Evolutionary conservation across 2,797 vertebrate genomes (phyloP), one percentile per base, ranked within the genome.

Genomic region (Bradypus variegatus): DNA sequence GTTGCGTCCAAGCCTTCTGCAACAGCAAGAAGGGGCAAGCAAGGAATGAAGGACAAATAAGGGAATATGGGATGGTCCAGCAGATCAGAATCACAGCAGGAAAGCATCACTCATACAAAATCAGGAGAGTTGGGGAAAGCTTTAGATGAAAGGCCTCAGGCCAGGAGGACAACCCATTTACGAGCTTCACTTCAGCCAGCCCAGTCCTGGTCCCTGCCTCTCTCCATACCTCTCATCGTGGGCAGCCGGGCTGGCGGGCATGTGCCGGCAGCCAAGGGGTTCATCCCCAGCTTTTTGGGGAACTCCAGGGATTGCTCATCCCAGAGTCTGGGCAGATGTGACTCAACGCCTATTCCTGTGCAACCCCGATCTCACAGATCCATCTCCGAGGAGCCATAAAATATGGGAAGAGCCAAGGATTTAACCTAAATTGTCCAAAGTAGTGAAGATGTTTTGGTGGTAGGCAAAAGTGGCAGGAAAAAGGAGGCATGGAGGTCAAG

Each of bases 301-400:
- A 36, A 73, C 18, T 16, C 53, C 41, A 53, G 21, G 8, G 58
- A 3, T 77, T 76, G 33, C 41, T 88, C 53, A 62, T 50, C 14
- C 29, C 64, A 72, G 16, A 58, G 19, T 58, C 65, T 70, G 67
- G 31, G 38, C 8, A 55, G 27, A 69, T 16, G 48, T 0, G 25
- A 75, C 60, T 86, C 38, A 45, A 62, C 83, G 41, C 64, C 58
- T 62, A 45, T 62, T 53, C 50, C 50, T 65, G 19, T 48, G 29
- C 3, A n/a, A 2, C 8, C 4, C 15, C 73, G 2, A 15, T 29
- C 48, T 72, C 77, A 75, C 0, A 1, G 50, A 86, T 29, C 53
- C 50, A 48, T 45, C 62, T n/a, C 29, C 3, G 16, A 87, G 45
- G 29, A 67, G 18, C 41, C 36, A 1, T 64, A 36, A 58, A 18